A percentile compares a stretch with the other conserved stretches of the same genome.
These are phyloP conservation scores for Taxidea taxus DNA, from an alignment of 2,113 vertebrate species.

Conservation along the genomic window DNA sequence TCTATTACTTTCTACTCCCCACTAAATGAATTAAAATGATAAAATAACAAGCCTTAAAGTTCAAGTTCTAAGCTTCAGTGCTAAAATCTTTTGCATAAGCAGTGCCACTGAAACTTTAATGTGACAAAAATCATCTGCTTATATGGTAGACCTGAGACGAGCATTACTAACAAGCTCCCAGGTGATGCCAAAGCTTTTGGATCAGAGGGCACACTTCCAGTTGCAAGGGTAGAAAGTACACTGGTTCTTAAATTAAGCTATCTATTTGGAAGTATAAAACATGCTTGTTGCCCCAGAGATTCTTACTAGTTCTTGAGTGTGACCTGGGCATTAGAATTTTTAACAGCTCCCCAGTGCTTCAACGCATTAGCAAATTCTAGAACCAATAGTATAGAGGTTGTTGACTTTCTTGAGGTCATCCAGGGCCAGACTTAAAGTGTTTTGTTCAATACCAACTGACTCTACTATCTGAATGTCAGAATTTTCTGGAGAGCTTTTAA, in stretches of 20 bases:
- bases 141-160: not conserved
- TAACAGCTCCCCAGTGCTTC: not conserved
- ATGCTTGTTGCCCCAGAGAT: not conserved
- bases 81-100: not conserved
- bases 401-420: not conserved
- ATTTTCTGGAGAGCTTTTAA: not conserved
- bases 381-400: not conserved
- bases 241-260: not conserved
- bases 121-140: not conserved
- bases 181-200: not conserved
- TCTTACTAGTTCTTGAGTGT: not conserved
- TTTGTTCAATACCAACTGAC: not conserved
- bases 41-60: not conserved
- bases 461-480: not conserved
- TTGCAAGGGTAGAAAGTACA: not conserved
- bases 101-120: not conserved
- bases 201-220: not conserved
- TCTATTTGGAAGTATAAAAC: not conserved
- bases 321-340: not conserved
- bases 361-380: conserved; percentile 15
- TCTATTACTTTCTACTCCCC: not conserved
- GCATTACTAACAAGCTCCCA: not conserved
- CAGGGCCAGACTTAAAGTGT: not conserved
- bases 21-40: not conserved
- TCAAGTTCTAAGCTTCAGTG: not conserved